A percentile compares a stretch with the other conserved stretches of the same genome.
Evolutionary conservation across 2,797 vertebrate genomes (phyloP).

Genomic region (Sarcophilus harrisii): DNA sequence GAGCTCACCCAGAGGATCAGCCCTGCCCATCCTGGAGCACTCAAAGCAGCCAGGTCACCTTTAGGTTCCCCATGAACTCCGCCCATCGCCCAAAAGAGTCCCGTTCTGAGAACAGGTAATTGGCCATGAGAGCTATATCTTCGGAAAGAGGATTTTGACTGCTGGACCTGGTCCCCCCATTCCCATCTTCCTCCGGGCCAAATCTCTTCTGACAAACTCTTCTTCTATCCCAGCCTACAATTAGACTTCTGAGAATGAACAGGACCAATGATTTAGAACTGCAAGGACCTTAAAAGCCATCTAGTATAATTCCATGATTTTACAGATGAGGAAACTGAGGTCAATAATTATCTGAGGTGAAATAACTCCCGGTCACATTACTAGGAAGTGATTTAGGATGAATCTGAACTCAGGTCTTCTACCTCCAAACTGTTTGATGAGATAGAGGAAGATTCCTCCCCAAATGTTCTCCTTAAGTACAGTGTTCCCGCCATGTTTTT

Average conservation of each 20-base stretch:
- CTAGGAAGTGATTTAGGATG: background rate
- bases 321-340: background rate
- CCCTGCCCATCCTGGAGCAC: background rate
- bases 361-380: background rate
- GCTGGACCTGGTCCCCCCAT: fast-evolving
- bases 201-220: background rate
- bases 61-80: background rate
- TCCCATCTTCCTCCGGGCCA: background rate
- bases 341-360: background rate
- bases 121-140: background rate
- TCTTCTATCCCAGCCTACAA: background rate
- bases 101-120: background rate
- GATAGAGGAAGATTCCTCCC: background rate
- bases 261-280: background rate
- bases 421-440: background rate
- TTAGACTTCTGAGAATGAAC: background rate
- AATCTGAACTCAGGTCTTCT: background rate
- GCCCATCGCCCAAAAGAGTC: background rate
- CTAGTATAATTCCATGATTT: background rate
- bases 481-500: background rate
- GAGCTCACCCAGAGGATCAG: background rate
- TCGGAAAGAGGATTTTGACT: background rate
- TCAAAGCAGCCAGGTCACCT: too few species aligned
- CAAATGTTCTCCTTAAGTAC: background rate
- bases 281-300: background rate